Percentiles rank a stretch among this genome's conserved stretches.
phyloP scores from a whole-genome alignment of 1,140 invertebrate species.

The Drosophila teissieri region DNA sequence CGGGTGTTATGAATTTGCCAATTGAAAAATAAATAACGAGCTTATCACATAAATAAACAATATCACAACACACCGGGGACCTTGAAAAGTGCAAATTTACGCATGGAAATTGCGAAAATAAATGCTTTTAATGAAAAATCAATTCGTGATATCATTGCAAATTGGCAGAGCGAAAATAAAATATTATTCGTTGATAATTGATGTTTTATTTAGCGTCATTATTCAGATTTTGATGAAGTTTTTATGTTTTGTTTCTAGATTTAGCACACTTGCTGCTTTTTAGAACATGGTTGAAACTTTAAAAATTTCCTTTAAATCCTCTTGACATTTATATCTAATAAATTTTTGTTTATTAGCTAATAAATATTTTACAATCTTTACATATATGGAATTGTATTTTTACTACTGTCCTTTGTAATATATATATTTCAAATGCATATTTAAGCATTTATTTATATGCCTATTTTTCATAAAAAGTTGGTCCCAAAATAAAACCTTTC shows the following conservation, averaged over 20 bases:
- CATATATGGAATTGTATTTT: too few relatives aligned
- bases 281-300: not conserved
- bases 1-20: not conserved
- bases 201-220: not conserved
- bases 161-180: not conserved
- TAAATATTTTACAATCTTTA: too few relatives aligned
- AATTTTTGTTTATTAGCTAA: too few relatives aligned
- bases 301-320: too few relatives aligned
- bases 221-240: not conserved
- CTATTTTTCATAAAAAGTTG: not conserved
- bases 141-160: constrained; percentile 1
- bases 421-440: too few relatives aligned
- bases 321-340: too few relatives aligned
- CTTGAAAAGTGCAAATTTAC: constrained; percentile 7
- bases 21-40: constrained; percentile 18
- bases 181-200: constrained; percentile 4
- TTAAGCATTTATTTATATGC: too few relatives aligned
- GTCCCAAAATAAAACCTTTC: not conserved
- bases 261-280: not conserved
- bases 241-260: not conserved
- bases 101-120: not conserved
- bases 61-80: constrained; percentile 17
- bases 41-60: constrained; percentile 6
- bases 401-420: too few relatives aligned
- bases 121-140: constrained; percentile 3